phyloP scores from a whole-genome alignment of 2,888 invertebrate species.

The Apoda limacodes region DNA sequence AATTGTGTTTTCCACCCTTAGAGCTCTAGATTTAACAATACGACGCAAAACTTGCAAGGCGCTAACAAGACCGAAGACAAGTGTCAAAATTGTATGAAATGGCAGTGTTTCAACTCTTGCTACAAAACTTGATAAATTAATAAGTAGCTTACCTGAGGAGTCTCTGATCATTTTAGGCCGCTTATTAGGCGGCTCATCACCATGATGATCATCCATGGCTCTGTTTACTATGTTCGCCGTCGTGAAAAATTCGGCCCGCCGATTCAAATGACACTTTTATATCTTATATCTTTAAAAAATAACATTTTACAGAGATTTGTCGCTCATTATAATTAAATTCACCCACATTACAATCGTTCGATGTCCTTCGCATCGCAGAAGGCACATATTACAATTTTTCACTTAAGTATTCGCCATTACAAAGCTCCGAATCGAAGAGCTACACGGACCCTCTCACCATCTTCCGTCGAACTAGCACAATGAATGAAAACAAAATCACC shows the following conservation, averaged over 20 bases:
- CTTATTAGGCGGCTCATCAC: slow-evolving; percentile 96
- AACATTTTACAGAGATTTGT: slow-evolving; percentile 68
- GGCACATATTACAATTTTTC: slow-evolving; percentile 79
- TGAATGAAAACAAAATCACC: slow-evolving; percentile 76
- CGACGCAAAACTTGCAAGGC: slow-evolving; percentile 64
- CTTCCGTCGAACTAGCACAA: slow-evolving; percentile 79
- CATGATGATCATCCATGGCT: slow-evolving; percentile 94
- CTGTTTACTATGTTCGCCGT: slow-evolving; percentile 77
- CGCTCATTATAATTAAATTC: slow-evolving; percentile 68
- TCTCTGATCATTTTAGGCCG: slow-evolving; percentile 91
- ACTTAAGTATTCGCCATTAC: slow-evolving; percentile 85
- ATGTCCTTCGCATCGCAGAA: slow-evolving; percentile 78
- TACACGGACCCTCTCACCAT: slow-evolving; percentile 80
- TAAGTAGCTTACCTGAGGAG: slow-evolving; percentile 78
- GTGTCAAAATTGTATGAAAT: slow-evolving; percentile 42
- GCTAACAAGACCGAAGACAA: slow-evolving; percentile 57
- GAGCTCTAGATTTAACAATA: no score
- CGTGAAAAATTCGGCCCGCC: slow-evolving; percentile 71
- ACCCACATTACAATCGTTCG: slow-evolving; percentile 77
- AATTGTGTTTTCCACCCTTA: no score
- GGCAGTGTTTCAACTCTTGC: slow-evolving; percentile 3
- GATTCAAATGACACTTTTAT: slow-evolving; percentile 68
- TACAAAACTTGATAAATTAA: slow-evolving; percentile 2
- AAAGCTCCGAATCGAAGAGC: slow-evolving; percentile 77
- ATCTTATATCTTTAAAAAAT: slow-evolving; percentile 65